phyloP scores from a whole-genome alignment of 2,113 vertebrate species.

The Odocoileus hemionus region DNA sequence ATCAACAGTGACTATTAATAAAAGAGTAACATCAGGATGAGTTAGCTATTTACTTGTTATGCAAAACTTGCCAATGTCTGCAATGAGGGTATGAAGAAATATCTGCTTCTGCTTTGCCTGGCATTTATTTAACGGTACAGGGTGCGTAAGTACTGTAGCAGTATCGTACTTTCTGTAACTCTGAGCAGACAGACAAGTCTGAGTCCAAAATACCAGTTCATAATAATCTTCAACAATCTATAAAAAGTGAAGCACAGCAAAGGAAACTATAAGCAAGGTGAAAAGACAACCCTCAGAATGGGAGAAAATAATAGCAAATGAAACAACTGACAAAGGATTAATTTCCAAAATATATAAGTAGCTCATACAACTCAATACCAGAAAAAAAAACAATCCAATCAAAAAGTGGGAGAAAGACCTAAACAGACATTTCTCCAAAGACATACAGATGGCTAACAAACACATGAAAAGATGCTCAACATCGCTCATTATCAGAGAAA shows the following conservation, averaged over 20 bases:
- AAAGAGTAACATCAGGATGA: not conserved
- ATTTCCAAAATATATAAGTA: not conserved
- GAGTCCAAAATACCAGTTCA: not conserved
- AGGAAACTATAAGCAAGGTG: not conserved
- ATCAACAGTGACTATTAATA: not conserved
- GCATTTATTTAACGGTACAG: not conserved
- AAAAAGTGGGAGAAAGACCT: not conserved
- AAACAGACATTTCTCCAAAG: not conserved
- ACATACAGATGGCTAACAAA: not conserved
- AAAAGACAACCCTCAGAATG: not conserved
- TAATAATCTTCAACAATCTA: constrained; percentile 8
- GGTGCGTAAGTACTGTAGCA: not conserved
- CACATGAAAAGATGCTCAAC: not conserved
- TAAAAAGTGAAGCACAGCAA: not conserved
- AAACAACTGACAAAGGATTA: not conserved
- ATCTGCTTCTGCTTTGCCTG: not conserved
- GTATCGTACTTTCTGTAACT: not conserved
- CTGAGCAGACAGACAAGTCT: not conserved
- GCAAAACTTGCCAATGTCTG: not conserved
- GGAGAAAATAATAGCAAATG: not conserved
- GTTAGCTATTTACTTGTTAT: not conserved
- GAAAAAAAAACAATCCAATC: not conserved
- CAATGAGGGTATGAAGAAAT: not conserved
- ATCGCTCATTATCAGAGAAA: not conserved
- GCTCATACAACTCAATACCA: not conserved